Evolutionary conservation across 2,113 vertebrate genomes (phyloP), one percentile per base, ranked within the genome.

Genomic region (Corvus hawaiiensis): DNA sequence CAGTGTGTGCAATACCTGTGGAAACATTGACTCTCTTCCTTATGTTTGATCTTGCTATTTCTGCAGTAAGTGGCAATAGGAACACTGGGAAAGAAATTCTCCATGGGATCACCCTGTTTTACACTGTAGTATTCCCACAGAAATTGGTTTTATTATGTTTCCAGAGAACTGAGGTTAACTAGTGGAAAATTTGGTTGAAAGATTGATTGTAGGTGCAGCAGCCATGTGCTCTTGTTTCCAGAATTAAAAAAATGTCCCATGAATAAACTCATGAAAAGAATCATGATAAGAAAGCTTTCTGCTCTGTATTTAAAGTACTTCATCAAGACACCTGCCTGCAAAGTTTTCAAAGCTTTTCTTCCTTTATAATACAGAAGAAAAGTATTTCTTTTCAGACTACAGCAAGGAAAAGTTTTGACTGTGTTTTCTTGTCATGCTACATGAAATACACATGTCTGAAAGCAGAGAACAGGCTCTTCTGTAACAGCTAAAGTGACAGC

Each of bases 331-430:
- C 54, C 48, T 92, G 35, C 51, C 46, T 78, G 13, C 28, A 27
- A 93, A 88, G 37, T 92, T 95, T 75, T 96, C 78, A 87, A 80
- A 83, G 63, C 87, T 96, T 81, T 78, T 86, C 39, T 81, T 90
- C n/a, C 32, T 83, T 81, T 81, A 17, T 56, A 61, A 63, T 3
- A 10, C 27, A 72, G 73, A 30, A 66, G n/a, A 69, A 77, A 81
- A 83, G 55, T 4, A 0, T 0, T 13, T 67, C 54, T 90, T 90
- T 94, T 79, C 58, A 89, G 64, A 69, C 63, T 84, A 79, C 39
- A 87, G 79, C 24, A 49, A 90, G 75, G 59, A 94, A 63, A 85
- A 94, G 41, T 91, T 95, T 94, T 79, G 64, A 62, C 74, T 94
- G 75, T 35, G 33, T 73, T 86, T 90, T 87, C 89, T 82, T 91